Conservation (phyloP, 2,113 vertebrate species). For the Arenaria interpres region DNA sequence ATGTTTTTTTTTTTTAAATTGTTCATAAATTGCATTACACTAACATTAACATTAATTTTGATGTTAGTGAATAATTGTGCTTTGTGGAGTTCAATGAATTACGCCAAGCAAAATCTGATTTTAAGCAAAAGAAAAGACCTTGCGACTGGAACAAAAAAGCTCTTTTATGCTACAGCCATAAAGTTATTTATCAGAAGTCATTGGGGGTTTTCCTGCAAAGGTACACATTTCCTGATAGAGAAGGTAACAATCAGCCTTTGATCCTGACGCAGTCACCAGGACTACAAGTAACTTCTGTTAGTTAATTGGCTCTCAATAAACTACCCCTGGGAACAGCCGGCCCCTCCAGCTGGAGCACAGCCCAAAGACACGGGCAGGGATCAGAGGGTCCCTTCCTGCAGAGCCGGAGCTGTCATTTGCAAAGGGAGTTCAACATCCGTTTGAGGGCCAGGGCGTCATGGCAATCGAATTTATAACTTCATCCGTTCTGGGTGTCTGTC, state of each 20-base stretch:
- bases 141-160: not conserved
- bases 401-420: not conserved
- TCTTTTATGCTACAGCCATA: not conserved
- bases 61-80: not conserved
- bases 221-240: not conserved
- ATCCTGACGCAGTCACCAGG: not conserved
- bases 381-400: not conserved
- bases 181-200: not conserved
- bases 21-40: conserved; percentile 16
- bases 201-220: not conserved
- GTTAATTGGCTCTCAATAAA: not conserved
- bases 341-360: not conserved
- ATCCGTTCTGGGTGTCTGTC: accelerated
- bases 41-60: not conserved
- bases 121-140: not conserved
- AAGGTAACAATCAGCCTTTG: not conserved
- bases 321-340: not conserved
- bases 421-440: not conserved
- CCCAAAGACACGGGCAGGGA: not conserved
- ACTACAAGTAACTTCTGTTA: not conserved
- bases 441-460: not conserved
- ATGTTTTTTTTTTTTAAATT: not conserved
- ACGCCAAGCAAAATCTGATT: not conserved
- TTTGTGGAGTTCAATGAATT: not conserved
- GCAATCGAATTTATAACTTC: not conserved